Evolutionary conservation across 2,888 invertebrate species (phyloP).

Genomic region (Stenotaenia linearis): DNA sequence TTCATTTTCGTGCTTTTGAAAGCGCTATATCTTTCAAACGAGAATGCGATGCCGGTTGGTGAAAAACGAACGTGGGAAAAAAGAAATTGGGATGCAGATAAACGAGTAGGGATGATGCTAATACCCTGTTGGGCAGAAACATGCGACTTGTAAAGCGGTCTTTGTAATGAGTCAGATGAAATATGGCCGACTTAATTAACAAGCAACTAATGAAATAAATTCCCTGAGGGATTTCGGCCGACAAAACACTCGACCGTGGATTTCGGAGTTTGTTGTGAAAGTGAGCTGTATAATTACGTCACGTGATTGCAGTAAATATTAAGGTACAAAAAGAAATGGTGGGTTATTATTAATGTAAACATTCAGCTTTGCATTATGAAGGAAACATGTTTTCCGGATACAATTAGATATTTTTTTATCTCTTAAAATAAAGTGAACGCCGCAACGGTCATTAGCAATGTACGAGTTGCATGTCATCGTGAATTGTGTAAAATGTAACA

Average conservation of each 20-base stretch:
- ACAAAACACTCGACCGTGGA: conserved; percentile 3
- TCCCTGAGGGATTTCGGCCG: conserved; percentile 27
- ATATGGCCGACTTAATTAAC: conserved; percentile 34
- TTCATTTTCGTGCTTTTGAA: neutral
- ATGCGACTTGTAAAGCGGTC: neutral
- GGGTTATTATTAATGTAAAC: too few species aligned
- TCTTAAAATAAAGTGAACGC: too few species aligned
- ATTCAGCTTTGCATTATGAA: too few species aligned
- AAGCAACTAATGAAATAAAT: conserved; percentile 33
- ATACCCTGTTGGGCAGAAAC: conserved; percentile 6
- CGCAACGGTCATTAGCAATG: too few species aligned
- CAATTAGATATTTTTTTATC: too few species aligned
- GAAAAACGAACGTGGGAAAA: neutral
- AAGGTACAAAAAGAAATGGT: too few species aligned
- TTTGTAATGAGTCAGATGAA: conserved; percentile 31
- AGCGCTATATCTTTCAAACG: neutral
- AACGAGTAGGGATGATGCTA: conserved; percentile 4
- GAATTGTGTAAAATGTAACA: too few species aligned
- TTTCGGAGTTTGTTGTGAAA: neutral
- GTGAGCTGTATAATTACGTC: neutral
- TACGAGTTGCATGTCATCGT: too few species aligned
- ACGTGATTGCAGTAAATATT: neutral
- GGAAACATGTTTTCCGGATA: too few species aligned
- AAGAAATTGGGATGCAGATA: neutral
- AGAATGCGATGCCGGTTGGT: too few species aligned